These are phyloP conservation scores for Venustoraphidia nigricollis DNA, from an alignment of 2,888 invertebrate species.

Conservation along the genomic window DNA sequence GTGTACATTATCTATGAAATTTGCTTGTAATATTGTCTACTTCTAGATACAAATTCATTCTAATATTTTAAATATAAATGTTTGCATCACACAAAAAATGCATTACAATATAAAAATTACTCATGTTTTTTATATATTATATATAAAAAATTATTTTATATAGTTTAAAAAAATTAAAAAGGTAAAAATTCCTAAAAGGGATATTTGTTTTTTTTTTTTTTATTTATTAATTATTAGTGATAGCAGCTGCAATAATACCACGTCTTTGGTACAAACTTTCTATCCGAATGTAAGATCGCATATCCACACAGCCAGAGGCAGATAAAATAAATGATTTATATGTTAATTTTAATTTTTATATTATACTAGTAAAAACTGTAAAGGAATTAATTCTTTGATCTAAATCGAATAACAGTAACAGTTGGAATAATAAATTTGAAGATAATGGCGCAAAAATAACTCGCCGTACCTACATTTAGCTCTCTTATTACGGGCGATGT, in stretches of 20 bases:
- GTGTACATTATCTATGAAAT: too few species aligned
- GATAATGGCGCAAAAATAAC: too few species aligned
- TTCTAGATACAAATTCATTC: slow-evolving; percentile 2
- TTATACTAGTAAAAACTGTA: too few species aligned
- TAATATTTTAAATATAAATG: slow-evolving; percentile 1
- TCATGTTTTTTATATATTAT: background rate
- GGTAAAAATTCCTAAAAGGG: slow-evolving; percentile 1
- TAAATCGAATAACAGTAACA: too few species aligned
- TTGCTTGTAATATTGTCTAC: background rate
- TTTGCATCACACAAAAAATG: background rate
- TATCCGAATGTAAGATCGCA: too few species aligned
- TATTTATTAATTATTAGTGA: background rate
- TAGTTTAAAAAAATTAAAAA: slow-evolving; percentile 2
- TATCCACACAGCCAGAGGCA: too few species aligned
- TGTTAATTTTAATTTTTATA: too few species aligned
- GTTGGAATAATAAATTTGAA: too few species aligned
- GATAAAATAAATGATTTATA: too few species aligned
- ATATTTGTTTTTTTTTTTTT: background rate
- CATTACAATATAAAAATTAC: background rate
- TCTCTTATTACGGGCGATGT: too few species aligned
- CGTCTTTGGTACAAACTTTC: background rate
- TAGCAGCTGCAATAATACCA: background rate
- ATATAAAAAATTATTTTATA: slow-evolving; percentile 1
- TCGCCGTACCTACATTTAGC: too few species aligned
- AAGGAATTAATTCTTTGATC: too few species aligned